Base-by-base conservation (phyloP, 2,888 invertebrate genomes). In the Drosophila sordidula region DNA sequence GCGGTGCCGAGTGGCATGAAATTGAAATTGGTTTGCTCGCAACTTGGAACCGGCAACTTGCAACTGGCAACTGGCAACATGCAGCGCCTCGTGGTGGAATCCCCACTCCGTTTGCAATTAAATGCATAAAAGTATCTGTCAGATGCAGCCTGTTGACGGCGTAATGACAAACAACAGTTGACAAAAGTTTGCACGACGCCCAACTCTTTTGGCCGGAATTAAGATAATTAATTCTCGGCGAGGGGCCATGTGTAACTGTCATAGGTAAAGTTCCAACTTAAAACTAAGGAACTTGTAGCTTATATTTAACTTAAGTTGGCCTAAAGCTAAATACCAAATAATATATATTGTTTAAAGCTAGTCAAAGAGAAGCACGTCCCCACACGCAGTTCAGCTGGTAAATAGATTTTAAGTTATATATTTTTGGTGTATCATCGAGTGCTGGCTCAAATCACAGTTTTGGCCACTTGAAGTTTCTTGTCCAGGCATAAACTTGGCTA, bases 161-260 rank as follows among this genome's bases (percentile, higher is more conserved):
- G 66, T 54, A 63, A 69, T 76, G 81, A 80, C 79, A 76, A 81
- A 85, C 79, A 79, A 55, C 74, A 72, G 85, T 79, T 82, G 79
- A 70, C 70, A 76, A 79, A 81, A 76, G 65, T 81, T 76, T 61
- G 46, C 22, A 44, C 65, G 62, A 16, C 29, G 51, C 26, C n/a
- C 59, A 67, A 61, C 32, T 67, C 63, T 45, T 41, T 49, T 38
- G 44, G 12, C 25, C 49, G 55, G 59, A 64, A 71, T 69, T 49
- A 14, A 49, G 66, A 64, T 71, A 80, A 80, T 83, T 83, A 83
- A 77, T 83, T 77, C 54, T 71, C 49, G 11, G 16, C 18, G 34
- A 44, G 54, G 59, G 70, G 59, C 52, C 62, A 63, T 52, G 46
- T 70, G 70, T 59, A 75, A 46, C 49, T 75, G 74, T 74, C 74